Percentiles rank a stretch among this genome's conserved stretches.
These are phyloP conservation scores for Meiosimyza platycephala DNA, from an alignment of 2,888 invertebrate genomes.

Conservation along the genomic window DNA sequence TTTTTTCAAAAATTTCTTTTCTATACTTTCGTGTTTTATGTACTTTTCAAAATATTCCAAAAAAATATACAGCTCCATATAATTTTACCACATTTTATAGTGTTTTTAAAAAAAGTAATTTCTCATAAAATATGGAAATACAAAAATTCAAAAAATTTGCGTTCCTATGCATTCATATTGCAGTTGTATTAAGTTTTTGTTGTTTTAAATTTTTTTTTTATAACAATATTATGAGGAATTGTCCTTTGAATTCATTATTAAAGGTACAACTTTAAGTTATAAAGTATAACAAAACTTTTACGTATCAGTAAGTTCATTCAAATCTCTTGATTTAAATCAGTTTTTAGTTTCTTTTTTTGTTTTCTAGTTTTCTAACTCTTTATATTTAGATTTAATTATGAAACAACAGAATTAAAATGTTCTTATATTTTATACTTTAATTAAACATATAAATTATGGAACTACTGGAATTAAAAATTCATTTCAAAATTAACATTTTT, in stretches of 20 bases:
- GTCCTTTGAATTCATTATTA: conserved; percentile 35
- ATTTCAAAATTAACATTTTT: conserved; percentile 6
- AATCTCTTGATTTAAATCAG: too few species aligned
- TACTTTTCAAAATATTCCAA: too few species aligned
- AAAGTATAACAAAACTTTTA: too few species aligned
- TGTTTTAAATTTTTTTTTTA: not conserved
- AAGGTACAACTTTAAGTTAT: not conserved
- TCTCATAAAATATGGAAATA: conserved; percentile 11
- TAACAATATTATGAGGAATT: conserved; percentile 1
- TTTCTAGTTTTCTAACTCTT: too few species aligned
- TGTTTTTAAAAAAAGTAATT: not conserved
- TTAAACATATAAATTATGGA: conserved; percentile 19
- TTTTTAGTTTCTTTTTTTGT: too few species aligned
- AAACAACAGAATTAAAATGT: not conserved
- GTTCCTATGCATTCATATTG: conserved; percentile 48
- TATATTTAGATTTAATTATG: too few species aligned
- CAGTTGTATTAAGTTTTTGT: conserved; percentile 15
- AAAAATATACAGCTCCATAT: too few species aligned
- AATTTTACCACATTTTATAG: too few species aligned
- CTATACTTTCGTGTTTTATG: too few species aligned
- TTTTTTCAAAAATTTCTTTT: too few species aligned
- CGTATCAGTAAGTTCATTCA: too few species aligned
- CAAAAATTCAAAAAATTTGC: conserved; percentile 51
- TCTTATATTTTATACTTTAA: conserved; percentile 13
- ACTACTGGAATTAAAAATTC: conserved; percentile 3